Evolutionary conservation across 2,888 invertebrate genomes (phyloP).

Genomic region (Euspilapteryx auroguttella): DNA sequence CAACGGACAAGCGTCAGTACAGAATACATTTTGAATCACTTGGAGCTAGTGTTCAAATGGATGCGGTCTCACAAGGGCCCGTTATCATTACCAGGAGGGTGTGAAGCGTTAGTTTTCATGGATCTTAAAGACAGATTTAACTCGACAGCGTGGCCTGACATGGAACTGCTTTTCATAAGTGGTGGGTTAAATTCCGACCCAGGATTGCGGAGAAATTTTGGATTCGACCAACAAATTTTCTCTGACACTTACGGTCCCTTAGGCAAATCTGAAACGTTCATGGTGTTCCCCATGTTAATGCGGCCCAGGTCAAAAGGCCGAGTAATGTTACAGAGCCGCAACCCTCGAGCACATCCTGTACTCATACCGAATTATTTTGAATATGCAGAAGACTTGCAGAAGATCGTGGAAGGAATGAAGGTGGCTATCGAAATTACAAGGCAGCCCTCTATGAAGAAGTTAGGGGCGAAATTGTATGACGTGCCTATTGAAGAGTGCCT

Average conservation of each 20-base stretch:
- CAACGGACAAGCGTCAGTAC: constrained; percentile 29
- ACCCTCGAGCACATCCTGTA: constrained; percentile 73
- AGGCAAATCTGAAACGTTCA: constrained; percentile 37
- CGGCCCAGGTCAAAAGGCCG: constrained; percentile 73
- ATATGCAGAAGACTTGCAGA: constrained; percentile 62
- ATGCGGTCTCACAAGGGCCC: constrained; percentile 56
- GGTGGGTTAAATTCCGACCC: constrained; percentile 55
- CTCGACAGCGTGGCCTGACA: constrained; percentile 62
- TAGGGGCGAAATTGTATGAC: constrained; percentile 62
- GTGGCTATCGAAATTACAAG: constrained; percentile 57
- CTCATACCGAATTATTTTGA: constrained; percentile 81
- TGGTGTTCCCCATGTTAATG: constrained; percentile 71
- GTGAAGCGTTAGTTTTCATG: constrained; percentile 67
- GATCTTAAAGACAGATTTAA: constrained; percentile 61
- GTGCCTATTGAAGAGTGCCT: constrained; percentile 65
- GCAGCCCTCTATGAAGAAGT: constrained; percentile 59
- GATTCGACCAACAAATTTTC: constrained; percentile 47
- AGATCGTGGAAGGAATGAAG: constrained; percentile 66
- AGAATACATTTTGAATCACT: constrained; percentile 32
- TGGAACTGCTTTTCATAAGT: constrained; percentile 64
- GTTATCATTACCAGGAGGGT: constrained; percentile 66
- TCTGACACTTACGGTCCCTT: constrained; percentile 33
- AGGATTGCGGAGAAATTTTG: constrained; percentile 48
- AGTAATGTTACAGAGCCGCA: constrained; percentile 66
- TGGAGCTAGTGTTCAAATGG: constrained; percentile 53